Conservation (phyloP, 2,797 vertebrate species). For the Sylvilagus floridanus region DNA sequence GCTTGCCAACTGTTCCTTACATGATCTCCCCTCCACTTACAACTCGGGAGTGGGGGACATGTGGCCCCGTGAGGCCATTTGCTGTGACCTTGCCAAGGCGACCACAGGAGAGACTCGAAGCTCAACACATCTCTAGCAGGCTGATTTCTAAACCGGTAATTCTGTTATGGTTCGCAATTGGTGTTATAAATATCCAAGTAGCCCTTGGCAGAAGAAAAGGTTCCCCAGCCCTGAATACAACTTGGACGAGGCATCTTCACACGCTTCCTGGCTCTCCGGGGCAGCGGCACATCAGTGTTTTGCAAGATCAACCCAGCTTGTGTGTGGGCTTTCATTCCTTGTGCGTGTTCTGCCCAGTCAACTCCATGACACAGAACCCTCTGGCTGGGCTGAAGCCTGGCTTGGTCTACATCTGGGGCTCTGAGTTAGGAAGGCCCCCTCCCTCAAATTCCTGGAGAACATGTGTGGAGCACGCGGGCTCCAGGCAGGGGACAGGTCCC, state of each 20-base stretch:
- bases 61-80: no score
- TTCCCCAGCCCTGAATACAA: not conserved
- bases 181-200: no score
- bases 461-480: not conserved
- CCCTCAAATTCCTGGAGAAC: not conserved
- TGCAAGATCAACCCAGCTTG: not conserved
- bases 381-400: not conserved
- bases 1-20: not conserved
- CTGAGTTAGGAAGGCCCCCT: not conserved
- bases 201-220: no score
- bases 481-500: not conserved
- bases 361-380: not conserved
- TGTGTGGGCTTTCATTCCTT: not conserved
- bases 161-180: no score
- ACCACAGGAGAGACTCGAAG: no score
- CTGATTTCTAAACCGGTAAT: no score
- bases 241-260: not conserved
- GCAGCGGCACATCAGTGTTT: not conserved
- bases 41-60: no score
- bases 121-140: no score
- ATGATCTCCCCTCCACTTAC: not conserved
- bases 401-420: not conserved
- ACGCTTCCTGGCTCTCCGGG: not conserved
- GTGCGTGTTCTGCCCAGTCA: not conserved
- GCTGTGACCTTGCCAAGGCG: no score